phyloP scores from a whole-genome alignment of 2,888 invertebrate genomes.

The Melinaea marsaeus region DNA sequence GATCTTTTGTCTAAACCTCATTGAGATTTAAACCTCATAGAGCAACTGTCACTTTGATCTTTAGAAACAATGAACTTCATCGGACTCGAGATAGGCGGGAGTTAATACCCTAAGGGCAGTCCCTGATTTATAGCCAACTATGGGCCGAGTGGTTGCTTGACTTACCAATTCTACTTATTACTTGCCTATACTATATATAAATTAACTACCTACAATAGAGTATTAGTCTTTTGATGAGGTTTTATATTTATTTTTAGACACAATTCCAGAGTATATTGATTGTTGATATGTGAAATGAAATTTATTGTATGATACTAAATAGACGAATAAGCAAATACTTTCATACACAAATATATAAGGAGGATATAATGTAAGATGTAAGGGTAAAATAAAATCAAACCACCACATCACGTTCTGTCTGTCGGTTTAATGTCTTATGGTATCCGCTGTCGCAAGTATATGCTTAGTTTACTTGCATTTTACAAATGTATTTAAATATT shows the following conservation, averaged over 20 bases:
- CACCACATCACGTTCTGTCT: neutral
- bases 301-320: too few relatives aligned
- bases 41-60: slow-evolving; percentile 33
- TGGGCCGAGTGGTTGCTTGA: slow-evolving; percentile 15
- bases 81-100: slow-evolving; percentile 27
- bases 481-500: neutral
- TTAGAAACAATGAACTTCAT: slow-evolving; percentile 30
- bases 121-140: slow-evolving; percentile 16
- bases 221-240: too few relatives aligned
- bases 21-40: slow-evolving; percentile 30
- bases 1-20: slow-evolving; percentile 26
- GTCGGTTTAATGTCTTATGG: slow-evolving; percentile 2
- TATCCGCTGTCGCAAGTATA: neutral
- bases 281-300: too few relatives aligned
- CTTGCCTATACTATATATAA: slow-evolving; percentile 4
- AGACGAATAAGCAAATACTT: too few relatives aligned
- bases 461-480: neutral
- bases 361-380: too few relatives aligned
- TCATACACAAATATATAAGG: too few relatives aligned
- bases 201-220: too few relatives aligned
- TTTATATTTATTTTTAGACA: too few relatives aligned
- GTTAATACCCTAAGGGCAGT: slow-evolving; percentile 27
- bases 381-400: neutral
- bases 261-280: too few relatives aligned
- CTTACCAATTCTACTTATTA: slow-evolving; percentile 18